Base-by-base conservation (phyloP, 2,113 vertebrate species). In the Rhea pennata region DNA sequence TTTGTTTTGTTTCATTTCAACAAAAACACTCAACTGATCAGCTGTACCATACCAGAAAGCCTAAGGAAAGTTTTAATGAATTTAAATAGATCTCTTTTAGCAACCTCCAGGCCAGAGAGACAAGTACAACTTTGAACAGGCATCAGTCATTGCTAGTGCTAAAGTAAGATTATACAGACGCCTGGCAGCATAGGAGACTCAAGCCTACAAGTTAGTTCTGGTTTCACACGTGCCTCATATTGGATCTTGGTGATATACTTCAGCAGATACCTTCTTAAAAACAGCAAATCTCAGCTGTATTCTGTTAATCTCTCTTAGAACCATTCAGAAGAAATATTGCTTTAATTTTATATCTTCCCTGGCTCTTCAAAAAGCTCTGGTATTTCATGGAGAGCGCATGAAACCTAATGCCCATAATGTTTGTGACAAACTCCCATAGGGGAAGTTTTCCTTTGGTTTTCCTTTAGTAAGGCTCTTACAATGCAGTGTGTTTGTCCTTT, bases 281-380 rank as follows among this genome's bases (percentile, higher is more conserved):
- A 36, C 9, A 72, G 2, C 7, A 88, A 87, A 21, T 70, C 33
- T 79, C 40, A 73, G 84, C 70, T 79, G 15, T 84, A 91, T 88
- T 89, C 87, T 39, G 13, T 58, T 79, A 91, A 89, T 88, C 36
- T 92, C 44, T 54, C 53, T 27, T 46, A 86, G 9, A 92, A 61
- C 9, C 10, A 56, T 77, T 66, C 70, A 73, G 50, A 95, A 94
- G 88, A 96, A 97, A 84, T 90, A 94, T 91, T 84, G 53, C 92
- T 96, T 93, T 89, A 82, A 93, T 95, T 96, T 89, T 73, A 50
- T 39, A 84, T 40, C 44, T 94, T 87, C 33, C 16, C 24, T 14
- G 15, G 50, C 82, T 88, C 88, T 93, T 93, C 74, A 92, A 56
- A 96, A 88, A 78, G 27, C 40, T 61, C 19, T 39, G 44, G 73